Evolutionary conservation across 1,140 invertebrate genomes (phyloP), one percentile per base, ranked within the genome.

Genomic region (Pachyrhynchus sulphureomaculatus): DNA sequence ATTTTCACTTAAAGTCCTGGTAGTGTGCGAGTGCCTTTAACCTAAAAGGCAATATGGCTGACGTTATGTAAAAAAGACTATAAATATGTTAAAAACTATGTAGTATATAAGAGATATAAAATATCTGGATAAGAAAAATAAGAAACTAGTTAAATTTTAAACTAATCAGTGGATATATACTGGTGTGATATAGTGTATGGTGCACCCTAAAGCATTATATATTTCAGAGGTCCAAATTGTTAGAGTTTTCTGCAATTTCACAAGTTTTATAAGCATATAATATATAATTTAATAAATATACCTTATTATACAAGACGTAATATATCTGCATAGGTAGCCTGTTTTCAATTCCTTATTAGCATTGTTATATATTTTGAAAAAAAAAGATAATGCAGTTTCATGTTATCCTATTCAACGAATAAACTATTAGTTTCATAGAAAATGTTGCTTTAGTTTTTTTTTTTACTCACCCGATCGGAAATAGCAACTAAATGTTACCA

Each of bases 221-320:
- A 71, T 73, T 74, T 72, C 69, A 75, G 71, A 73, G 72, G 74
- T 74, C 72, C 74, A 74, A 75, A 75, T 73, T 75, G 72, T 74
- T 75, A 74, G 72, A 72, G 73, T 73, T 74, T 75, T 75, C 71
- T 74, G 74, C 74, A 75, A 75, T 72, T 75, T 75, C 74, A 73
- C 71, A 75, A 74, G 70, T 75, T 75, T 75, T 75, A 74, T 75
- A 75, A 71, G 62, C 70, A 72, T 73, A 72, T 73, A 73, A 69
- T 66, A 66, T 68, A 72, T 68, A 61, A 70, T 68, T 67, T 67
- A 68, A 60, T 71, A 68, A 70, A 72, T 72, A 71, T 64, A 65
- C 64, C 64, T 68, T 69, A 66, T 62, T 73, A 72, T 71, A 72
- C 65, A 68, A 66, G 59, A 68, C 64, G 59, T 72, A 57, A 57